phyloP scores from a whole-genome alignment of 2,797 vertebrate species.

The Acipenser ruthenus region DNA sequence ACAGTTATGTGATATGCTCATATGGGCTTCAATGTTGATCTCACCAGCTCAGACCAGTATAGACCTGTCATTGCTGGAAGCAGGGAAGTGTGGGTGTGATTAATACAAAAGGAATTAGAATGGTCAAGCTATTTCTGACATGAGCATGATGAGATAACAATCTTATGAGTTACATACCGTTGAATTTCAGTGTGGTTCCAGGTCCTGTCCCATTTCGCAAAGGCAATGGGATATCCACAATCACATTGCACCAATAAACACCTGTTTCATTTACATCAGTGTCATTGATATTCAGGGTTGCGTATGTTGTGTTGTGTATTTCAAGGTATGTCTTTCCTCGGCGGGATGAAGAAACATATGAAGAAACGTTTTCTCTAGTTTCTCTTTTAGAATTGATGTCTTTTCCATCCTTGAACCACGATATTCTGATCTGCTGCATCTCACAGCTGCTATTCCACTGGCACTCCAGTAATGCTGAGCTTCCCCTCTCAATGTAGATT shows the following conservation, averaged over 20 bases:
- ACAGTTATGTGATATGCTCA: too few relatives aligned
- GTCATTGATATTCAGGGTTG: too few relatives aligned
- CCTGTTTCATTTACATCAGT: neutral
- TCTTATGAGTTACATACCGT: neutral
- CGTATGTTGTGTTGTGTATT: neutral
- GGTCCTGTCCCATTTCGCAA: neutral
- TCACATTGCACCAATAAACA: neutral
- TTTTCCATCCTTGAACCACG: neutral
- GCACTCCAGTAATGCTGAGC: neutral
- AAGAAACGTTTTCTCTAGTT: neutral
- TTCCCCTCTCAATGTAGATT: neutral
- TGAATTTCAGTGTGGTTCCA: neutral
- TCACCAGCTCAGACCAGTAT: too few relatives aligned
- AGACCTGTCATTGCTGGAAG: too few relatives aligned
- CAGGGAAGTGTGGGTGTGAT: too few relatives aligned
- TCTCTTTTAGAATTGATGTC: neutral
- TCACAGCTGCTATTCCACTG: neutral
- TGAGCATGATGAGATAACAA: too few relatives aligned
- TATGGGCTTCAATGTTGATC: too few relatives aligned
- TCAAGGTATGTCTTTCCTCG: neutral
- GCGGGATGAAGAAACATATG: too few relatives aligned
- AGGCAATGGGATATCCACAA: neutral
- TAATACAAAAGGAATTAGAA: too few relatives aligned
- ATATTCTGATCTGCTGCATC: neutral
- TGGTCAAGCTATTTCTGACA: too few relatives aligned